phyloP scores from a whole-genome alignment of 30 jellyfish, hydroid and myxozoan species.

The Clytia hemisphaerica region DNA sequence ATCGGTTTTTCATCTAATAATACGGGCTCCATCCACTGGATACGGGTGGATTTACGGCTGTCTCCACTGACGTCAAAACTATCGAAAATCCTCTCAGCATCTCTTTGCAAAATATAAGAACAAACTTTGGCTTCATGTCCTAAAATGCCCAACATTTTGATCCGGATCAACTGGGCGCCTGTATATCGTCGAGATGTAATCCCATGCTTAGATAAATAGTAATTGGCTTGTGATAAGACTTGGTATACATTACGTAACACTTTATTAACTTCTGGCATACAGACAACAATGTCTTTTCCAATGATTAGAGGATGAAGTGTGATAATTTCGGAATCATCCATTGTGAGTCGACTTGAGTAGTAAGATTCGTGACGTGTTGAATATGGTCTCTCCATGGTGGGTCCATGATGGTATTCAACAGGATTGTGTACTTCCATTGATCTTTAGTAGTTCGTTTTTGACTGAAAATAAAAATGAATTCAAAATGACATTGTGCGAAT shows the following conservation, averaged over 20 bases:
- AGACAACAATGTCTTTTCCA: constrained; percentile 72
- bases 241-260: constrained; percentile 89
- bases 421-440: no score
- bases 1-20: constrained; percentile 80
- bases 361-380: no score
- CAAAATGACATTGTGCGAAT: no score
- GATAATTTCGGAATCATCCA: constrained; percentile 48
- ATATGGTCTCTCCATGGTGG: no score
- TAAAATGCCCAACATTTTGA: constrained; percentile 88
- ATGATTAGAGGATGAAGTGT: constrained; percentile 79
- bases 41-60: constrained; percentile 70
- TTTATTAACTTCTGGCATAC: constrained; percentile 97
- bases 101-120: constrained; percentile 80
- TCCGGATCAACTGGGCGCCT: constrained; percentile 93
- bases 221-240: constrained; percentile 94
- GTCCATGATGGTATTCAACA: no score
- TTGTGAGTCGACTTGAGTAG: constrained; percentile 1
- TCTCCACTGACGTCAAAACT: constrained; percentile 87
- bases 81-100: constrained; percentile 95
- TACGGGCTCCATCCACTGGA: constrained; percentile 91
- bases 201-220: constrained; percentile 91
- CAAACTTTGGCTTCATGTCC: constrained; percentile 97
- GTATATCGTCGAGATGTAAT: constrained; percentile 88
- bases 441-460: no score
- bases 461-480: no score